Conservation (phyloP, 2,113 vertebrate species). For the Aythya baeri region DNA sequence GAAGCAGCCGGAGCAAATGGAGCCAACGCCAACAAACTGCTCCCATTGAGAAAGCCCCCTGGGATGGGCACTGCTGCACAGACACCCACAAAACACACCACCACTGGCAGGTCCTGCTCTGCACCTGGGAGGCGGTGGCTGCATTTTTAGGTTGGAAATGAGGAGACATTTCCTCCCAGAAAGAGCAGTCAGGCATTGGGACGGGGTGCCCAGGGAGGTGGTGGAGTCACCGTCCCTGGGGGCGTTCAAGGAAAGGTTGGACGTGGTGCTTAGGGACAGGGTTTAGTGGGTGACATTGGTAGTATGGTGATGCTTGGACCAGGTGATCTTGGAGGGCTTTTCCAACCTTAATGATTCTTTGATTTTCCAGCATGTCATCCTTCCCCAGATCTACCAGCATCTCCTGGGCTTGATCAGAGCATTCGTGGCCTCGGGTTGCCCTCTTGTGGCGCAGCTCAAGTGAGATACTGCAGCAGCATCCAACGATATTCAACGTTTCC, state of each 20-base stretch:
- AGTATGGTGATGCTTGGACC: no score
- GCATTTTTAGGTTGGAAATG: not conserved
- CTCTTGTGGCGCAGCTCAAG: constrained; percentile 18
- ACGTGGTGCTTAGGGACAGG: no score
- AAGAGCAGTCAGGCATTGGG: no score
- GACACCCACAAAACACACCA: not conserved
- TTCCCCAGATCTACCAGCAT: not conserved
- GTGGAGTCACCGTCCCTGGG: no score
- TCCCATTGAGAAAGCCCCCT: not conserved
- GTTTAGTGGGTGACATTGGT: no score
- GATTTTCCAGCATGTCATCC: not conserved
- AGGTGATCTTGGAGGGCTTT: no score
- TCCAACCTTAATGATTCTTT: no score
- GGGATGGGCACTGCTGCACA: rapidly evolving
- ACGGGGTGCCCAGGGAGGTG: no score
- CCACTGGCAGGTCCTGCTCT: not conserved
- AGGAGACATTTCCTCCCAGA: no score
- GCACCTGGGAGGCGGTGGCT: not conserved
- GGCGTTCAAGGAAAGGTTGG: no score
- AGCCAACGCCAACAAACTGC: rapidly evolving
- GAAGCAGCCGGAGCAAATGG: not conserved
- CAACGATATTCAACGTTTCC: rapidly evolving
- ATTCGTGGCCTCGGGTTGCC: constrained; percentile 39
- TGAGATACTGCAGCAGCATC: rapidly evolving
- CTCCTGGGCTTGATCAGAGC: rapidly evolving